Conservation (phyloP, 2,113 vertebrate genomes). For the Hippocampus abdominalis region DNA sequence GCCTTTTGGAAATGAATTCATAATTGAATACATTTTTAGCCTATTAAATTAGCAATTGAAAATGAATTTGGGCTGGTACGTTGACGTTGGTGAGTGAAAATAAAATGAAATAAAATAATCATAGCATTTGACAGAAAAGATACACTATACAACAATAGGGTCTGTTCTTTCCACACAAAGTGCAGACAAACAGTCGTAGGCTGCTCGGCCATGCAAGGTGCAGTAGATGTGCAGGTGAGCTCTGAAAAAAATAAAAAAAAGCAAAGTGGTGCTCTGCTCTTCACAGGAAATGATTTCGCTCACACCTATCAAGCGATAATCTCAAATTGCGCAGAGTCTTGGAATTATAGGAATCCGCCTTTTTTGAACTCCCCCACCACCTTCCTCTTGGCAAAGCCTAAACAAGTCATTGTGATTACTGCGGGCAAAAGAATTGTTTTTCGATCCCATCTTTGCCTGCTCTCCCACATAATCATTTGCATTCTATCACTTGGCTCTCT, state of each 20-base stretch:
- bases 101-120: no score
- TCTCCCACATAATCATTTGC: conserved; percentile 63
- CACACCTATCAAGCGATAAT: conserved; percentile 18
- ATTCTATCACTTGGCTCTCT: conserved; percentile 47
- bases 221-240: conserved; percentile 15
- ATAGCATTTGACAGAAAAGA: no score
- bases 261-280: conserved; percentile 3
- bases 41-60: no score
- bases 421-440: conserved; percentile 22
- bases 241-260: conserved; percentile 10
- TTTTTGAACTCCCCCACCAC: background rate
- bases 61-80: no score
- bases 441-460: conserved; percentile 24
- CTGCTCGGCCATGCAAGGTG: conserved; percentile 28
- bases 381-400: background rate
- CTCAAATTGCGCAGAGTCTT: conserved; percentile 17
- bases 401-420: conserved; percentile 54
- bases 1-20: no score
- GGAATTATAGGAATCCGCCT: conserved; percentile 5
- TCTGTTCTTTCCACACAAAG: background rate
- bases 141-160: no score
- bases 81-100: no score
- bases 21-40: no score
- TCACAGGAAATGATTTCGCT: conserved; percentile 11
- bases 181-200: conserved; percentile 4